These are phyloP conservation scores for Myocastor coypus DNA, from an alignment of 2,113 vertebrate species.

Conservation along the genomic window DNA sequence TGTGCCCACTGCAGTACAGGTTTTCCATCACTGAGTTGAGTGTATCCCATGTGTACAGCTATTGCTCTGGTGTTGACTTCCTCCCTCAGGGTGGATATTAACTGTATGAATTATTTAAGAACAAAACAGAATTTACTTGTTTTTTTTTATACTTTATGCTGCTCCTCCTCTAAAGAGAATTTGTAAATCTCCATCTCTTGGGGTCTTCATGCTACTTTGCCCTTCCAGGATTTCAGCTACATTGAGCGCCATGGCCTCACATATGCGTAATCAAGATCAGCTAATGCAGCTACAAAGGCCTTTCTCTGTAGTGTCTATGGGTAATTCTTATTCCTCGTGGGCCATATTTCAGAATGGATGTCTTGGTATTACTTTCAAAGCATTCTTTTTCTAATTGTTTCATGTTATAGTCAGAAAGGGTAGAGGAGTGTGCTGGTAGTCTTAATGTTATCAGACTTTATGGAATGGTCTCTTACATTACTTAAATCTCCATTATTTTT, in stretches of 20 bases:
- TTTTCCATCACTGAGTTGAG: not conserved
- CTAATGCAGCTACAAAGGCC: not conserved
- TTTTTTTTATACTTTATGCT: not conserved
- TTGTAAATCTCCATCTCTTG: not conserved
- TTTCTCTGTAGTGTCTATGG: not conserved
- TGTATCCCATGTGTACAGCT: not conserved
- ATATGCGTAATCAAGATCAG: not conserved
- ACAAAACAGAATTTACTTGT: not conserved
- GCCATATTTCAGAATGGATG: not conserved
- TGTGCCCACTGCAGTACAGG: not conserved
- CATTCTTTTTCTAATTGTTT: slow-evolving; percentile 13
- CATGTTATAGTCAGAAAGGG: not conserved
- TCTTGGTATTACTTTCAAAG: slow-evolving; percentile 23
- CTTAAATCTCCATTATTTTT: not conserved
- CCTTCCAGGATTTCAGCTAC: not conserved
- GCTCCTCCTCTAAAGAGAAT: not conserved
- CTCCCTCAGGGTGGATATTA: not conserved
- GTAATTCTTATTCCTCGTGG: not conserved
- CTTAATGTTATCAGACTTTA: not conserved
- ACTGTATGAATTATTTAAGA: not conserved
- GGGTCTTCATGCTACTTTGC: not conserved
- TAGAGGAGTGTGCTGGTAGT: not conserved
- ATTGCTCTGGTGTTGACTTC: not conserved
- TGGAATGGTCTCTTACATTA: not conserved
- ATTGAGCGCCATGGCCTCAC: not conserved